A percentile compares a stretch with the other conserved stretches of the same genome.
Evolutionary conservation across 2,797 vertebrate genomes (phyloP).

Genomic region (Austrolebias charrua): DNA sequence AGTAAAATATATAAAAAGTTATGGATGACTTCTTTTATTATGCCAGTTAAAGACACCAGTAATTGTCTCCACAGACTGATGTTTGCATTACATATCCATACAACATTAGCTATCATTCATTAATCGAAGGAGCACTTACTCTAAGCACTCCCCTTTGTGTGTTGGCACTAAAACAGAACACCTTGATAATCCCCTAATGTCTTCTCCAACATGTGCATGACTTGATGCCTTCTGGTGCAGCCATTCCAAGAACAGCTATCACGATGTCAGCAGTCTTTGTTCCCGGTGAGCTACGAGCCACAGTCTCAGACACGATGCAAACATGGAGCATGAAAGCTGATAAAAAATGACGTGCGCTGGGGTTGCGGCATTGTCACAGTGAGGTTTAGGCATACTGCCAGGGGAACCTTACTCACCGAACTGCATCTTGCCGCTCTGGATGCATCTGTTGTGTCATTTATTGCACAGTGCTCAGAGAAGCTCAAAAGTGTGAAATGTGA

Average conservation of each 20-base stretch:
- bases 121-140: constrained; percentile 34
- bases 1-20: too few relatives aligned
- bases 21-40: too few relatives aligned
- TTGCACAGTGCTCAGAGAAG: constrained; percentile 28
- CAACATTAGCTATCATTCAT: constrained; percentile 49
- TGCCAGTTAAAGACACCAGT: constrained; percentile 1
- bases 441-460: constrained; percentile 7
- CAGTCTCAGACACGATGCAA: constrained; percentile 53
- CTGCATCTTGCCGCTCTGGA: constrained; percentile 25
- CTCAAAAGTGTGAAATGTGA: constrained; percentile 42
- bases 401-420: constrained; percentile 37
- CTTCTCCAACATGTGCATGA: constrained; percentile 75
- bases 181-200: constrained; percentile 74
- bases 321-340: constrained; percentile 46
- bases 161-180: constrained; percentile 67
- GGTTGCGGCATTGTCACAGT: constrained; percentile 9
- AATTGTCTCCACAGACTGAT: constrained; percentile 36
- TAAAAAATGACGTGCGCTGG: constrained; percentile 44
- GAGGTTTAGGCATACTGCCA: constrained; percentile 37
- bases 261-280: constrained; percentile 67
- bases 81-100: constrained; percentile 46
- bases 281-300: constrained; percentile 59
- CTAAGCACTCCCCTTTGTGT: constrained; percentile 46
- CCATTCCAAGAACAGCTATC: constrained; percentile 77
- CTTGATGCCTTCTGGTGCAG: constrained; percentile 74